Conservation (phyloP, 2,888 invertebrate species). For the Heliconius aoede region DNA sequence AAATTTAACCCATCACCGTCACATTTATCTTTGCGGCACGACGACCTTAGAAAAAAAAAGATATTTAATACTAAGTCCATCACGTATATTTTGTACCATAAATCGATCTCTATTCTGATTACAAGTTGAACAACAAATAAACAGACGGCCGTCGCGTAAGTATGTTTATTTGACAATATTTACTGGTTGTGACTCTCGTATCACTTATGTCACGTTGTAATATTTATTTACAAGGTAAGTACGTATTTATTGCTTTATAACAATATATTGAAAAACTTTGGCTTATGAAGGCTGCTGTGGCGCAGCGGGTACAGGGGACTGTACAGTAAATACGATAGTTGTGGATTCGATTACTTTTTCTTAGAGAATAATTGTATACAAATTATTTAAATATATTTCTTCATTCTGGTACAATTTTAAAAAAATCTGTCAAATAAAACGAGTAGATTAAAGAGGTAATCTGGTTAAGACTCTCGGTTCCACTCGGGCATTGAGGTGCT, state of each 20-base stretch:
- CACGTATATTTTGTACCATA: slow-evolving; percentile 47
- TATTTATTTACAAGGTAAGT: slow-evolving; percentile 21
- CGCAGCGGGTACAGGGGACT: background rate
- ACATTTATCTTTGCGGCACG: too few species aligned
- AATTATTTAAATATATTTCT: too few species aligned
- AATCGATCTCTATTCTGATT: slow-evolving; percentile 60
- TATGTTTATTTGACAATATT: slow-evolving; percentile 70
- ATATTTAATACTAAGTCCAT: background rate
- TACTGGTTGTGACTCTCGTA: slow-evolving; percentile 55
- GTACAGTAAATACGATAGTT: background rate
- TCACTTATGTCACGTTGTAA: slow-evolving; percentile 41
- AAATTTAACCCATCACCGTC: too few species aligned
- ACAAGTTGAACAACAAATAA: slow-evolving; percentile 72
- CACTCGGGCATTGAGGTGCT: too few species aligned
- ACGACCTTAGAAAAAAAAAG: too few species aligned
- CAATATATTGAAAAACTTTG: background rate
- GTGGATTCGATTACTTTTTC: background rate
- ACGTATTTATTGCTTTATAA: background rate
- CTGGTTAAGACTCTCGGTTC: too few species aligned
- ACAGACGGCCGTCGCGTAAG: slow-evolving; percentile 57
- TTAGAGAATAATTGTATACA: too few species aligned
- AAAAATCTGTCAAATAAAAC: too few species aligned
- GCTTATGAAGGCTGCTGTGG: background rate
- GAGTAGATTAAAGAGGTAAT: too few species aligned
- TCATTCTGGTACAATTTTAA: too few species aligned